These are phyloP conservation scores for Ahaetulla prasina DNA, from an alignment of 2,113 vertebrate species.

Conservation along the genomic window DNA sequence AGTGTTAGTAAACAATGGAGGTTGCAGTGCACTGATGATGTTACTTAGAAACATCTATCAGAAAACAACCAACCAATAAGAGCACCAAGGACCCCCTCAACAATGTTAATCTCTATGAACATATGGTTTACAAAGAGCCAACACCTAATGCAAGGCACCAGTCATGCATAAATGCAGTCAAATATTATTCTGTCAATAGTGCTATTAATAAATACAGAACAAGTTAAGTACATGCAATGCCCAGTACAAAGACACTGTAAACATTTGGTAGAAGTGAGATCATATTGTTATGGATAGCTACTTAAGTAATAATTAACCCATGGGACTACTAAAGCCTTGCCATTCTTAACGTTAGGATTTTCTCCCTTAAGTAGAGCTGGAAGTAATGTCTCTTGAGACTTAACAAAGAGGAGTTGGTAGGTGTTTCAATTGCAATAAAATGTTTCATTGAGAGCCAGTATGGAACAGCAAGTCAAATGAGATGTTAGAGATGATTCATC, in stretches of 20 bases:
- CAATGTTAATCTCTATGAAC: neutral
- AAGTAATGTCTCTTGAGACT: neutral
- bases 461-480: neutral
- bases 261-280: neutral
- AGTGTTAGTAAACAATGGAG: neutral
- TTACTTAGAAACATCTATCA: neutral
- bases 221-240: neutral
- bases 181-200: neutral
- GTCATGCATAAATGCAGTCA: neutral
- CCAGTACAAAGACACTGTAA: neutral
- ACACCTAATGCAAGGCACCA: neutral
- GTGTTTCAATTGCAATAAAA: neutral
- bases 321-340: neutral
- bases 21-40: neutral
- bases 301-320: neutral
- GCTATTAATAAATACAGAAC: neutral
- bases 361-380: neutral
- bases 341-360: neutral
- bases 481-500: neutral
- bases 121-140: neutral
- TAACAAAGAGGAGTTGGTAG: neutral
- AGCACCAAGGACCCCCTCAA: neutral
- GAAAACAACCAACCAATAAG: neutral
- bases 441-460: neutral
- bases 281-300: neutral